phyloP scores from a whole-genome alignment of 2,113 vertebrate genomes.

The Piaya cayana region DNA sequence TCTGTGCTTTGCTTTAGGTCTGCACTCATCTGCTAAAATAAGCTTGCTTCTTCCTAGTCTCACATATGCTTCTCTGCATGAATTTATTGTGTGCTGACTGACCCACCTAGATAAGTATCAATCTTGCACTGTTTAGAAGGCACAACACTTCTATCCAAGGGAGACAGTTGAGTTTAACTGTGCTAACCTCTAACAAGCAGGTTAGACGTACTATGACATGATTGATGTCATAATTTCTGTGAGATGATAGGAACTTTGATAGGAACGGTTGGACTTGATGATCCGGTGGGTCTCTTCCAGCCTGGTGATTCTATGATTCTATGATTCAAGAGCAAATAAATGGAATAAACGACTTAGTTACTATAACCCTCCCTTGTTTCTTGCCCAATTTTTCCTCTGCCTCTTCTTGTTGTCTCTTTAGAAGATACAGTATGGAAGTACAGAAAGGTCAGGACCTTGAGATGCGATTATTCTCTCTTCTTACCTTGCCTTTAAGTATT shows the following conservation, averaged over 20 bases:
- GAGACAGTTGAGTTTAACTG: neutral
- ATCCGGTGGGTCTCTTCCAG: no score
- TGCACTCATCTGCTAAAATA: neutral
- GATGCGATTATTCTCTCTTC: neutral
- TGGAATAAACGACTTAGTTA: neutral
- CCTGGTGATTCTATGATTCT: no score
- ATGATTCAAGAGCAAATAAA: neutral
- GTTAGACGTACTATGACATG: neutral
- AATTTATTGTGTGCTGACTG: neutral
- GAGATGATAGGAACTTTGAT: no score
- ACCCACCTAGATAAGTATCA: no score
- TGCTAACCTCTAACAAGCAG: neutral
- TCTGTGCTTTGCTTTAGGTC: neutral
- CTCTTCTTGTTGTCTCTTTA: neutral
- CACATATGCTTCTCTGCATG: neutral
- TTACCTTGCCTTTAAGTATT: neutral
- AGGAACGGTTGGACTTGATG: no score
- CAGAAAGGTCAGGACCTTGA: neutral
- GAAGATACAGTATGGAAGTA: neutral
- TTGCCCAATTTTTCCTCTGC: neutral
- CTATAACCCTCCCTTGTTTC: neutral
- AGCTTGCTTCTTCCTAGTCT: neutral
- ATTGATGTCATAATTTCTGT: neutral
- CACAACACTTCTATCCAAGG: neutral
- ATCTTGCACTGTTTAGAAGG: neutral